A percentile compares a stretch with the other conserved stretches of the same genome.
phyloP scores from a whole-genome alignment of 1,140 invertebrate species.

The Portunus trituberculatus region DNA sequence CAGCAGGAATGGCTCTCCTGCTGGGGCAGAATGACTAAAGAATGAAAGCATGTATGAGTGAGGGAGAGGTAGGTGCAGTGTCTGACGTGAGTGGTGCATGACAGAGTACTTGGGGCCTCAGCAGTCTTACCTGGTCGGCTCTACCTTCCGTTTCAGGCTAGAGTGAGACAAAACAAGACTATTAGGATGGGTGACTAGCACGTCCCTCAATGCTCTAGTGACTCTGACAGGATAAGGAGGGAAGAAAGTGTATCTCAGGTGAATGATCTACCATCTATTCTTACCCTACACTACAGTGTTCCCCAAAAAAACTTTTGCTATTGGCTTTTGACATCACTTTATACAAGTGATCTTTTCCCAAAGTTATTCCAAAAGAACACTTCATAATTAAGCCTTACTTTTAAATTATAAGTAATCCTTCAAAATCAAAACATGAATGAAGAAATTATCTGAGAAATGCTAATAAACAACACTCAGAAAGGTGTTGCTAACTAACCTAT shows the following conservation, averaged over 20 bases:
- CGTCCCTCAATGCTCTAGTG: conserved; percentile 36
- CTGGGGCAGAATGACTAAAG: background rate
- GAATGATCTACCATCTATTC: background rate
- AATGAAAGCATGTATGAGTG: background rate
- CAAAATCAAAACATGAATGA: background rate
- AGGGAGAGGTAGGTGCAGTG: conserved; percentile 29
- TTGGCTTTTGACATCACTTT: background rate
- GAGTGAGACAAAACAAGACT: conserved; percentile 59
- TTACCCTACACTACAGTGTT: background rate
- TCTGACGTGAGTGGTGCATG: conserved; percentile 24
- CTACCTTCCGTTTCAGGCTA: conserved; percentile 72
- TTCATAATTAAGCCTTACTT: background rate
- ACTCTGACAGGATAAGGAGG: background rate
- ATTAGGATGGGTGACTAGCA: conserved; percentile 58
- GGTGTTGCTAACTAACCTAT: background rate
- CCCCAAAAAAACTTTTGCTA: background rate
- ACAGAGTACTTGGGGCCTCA: background rate
- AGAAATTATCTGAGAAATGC: background rate
- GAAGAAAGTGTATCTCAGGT: background rate
- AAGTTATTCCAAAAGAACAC: background rate
- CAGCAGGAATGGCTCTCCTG: no score
- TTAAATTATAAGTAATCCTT: background rate
- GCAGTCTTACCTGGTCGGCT: conserved; percentile 73
- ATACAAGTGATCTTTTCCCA: background rate
- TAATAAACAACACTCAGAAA: background rate